phyloP scores from a whole-genome alignment of 2,888 invertebrate species.

The Tetropium fuscum region DNA sequence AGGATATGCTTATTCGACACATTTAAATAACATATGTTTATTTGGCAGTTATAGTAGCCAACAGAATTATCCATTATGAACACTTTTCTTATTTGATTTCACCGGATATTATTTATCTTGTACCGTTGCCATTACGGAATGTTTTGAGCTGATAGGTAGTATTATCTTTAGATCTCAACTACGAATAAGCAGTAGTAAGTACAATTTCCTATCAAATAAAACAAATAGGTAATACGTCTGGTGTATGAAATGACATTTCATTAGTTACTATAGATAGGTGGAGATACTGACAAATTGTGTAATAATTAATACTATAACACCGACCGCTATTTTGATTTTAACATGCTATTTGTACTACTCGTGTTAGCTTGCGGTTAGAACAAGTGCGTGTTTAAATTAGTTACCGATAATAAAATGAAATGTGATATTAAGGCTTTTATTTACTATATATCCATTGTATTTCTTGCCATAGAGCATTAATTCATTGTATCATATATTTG shows the following conservation, averaged over 20 bases:
- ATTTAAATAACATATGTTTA: slow-evolving; percentile 1
- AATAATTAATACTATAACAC: neutral
- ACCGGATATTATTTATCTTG: slow-evolving; percentile 33
- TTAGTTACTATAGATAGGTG: neutral
- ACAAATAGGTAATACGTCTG: slow-evolving; percentile 16
- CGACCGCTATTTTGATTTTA: neutral
- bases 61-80: slow-evolving; percentile 8
- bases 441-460: no score
- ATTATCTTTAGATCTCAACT: slow-evolving; percentile 25
- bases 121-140: slow-evolving; percentile 14
- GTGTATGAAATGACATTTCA: slow-evolving; percentile 1
- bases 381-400: no score
- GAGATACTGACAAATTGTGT: slow-evolving; percentile 2
- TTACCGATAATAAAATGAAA: no score
- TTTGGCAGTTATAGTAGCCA: slow-evolving; percentile 4
- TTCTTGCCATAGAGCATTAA: no score
- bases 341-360: no score
- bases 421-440: no score
- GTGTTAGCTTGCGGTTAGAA: no score
- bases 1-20: slow-evolving; percentile 8
- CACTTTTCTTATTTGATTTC: slow-evolving; percentile 30
- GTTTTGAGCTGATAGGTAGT: slow-evolving; percentile 22
- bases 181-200: slow-evolving; percentile 10
- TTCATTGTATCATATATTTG: no score
- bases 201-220: slow-evolving; percentile 10